Percentiles rank a stretch among this genome's conserved stretches.
phyloP scores from a whole-genome alignment of 1,140 invertebrate species.

The Pseudomyrmex sp. region DNA sequence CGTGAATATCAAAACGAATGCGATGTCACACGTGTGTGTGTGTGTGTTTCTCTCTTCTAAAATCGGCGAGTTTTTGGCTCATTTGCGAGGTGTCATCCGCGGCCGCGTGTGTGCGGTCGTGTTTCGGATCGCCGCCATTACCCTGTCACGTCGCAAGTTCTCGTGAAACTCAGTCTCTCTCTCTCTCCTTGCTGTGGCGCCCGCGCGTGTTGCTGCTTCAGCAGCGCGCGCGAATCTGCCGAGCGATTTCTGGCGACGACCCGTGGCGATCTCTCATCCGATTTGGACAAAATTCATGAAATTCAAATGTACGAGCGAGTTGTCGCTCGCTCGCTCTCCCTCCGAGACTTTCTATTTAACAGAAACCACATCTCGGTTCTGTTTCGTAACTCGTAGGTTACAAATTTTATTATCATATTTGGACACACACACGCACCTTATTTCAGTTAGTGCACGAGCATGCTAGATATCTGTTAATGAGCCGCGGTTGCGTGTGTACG shows the following conservation, averaged over 20 bases:
- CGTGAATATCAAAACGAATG: too few relatives aligned
- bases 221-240: constrained; percentile 4
- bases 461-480: too few relatives aligned
- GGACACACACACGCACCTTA: too few relatives aligned
- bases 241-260: neutral
- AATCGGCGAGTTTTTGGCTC: neutral
- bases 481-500: too few relatives aligned
- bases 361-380: too few relatives aligned
- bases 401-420: neutral
- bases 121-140: neutral
- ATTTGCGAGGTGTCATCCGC: neutral
- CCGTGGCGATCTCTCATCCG: constrained; percentile 11
- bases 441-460: too few relatives aligned
- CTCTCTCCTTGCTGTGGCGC: neutral
- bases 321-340: neutral
- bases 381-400: neutral
- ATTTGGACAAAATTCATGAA: constrained; percentile 21
- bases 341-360: too few relatives aligned
- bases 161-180: neutral
- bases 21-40: too few relatives aligned
- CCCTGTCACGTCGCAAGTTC: neutral
- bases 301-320: neutral
- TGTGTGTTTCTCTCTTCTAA: too few relatives aligned
- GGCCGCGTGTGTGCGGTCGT: neutral
- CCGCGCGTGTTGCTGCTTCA: neutral